A percentile compares a stretch with the other conserved stretches of the same genome.
phyloP scores from a whole-genome alignment of 1,140 invertebrate species.

The Zaprionus ornatus region DNA sequence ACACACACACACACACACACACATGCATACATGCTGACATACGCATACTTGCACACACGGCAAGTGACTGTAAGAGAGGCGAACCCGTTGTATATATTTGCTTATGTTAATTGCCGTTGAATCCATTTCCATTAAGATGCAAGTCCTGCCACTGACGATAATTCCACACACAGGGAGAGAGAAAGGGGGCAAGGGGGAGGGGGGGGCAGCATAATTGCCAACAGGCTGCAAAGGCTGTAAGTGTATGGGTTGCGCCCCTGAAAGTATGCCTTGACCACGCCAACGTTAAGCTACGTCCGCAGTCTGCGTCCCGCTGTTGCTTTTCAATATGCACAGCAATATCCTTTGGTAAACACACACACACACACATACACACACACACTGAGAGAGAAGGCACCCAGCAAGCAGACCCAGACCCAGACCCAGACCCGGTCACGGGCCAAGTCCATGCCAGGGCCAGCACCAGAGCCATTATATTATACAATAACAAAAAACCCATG shows the following conservation, averaged over 20 bases:
- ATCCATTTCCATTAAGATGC: conserved; percentile 83
- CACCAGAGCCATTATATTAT: conserved; percentile 68
- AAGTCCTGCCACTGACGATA: conserved; percentile 78
- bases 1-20: conserved; percentile 36
- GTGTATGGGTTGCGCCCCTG: conserved; percentile 30
- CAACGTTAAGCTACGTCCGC: conserved; percentile 65
- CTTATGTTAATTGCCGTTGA: conserved; percentile 84
- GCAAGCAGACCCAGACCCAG: background rate
- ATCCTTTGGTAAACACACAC: conserved; percentile 79
- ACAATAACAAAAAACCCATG: conserved; percentile 70
- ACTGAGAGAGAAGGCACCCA: background rate
- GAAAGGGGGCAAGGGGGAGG: too few relatives aligned
- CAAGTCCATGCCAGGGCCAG: conserved; percentile 1
- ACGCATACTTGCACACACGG: conserved; percentile 33
- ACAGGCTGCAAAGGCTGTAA: conserved; percentile 28
- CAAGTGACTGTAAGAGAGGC: conserved; percentile 34
- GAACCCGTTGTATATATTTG: conserved; percentile 78
- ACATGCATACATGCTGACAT: conserved; percentile 14
- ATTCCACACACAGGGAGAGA: conserved; percentile 66
- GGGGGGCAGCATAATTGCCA: conserved; percentile 69
- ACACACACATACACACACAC: conserved; percentile 10
- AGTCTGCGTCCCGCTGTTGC: conserved; percentile 53
- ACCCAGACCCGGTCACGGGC: background rate
- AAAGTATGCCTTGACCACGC: conserved; percentile 78
- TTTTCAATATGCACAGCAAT: conserved; percentile 82